Conservation (phyloP, 2,888 invertebrate species). For the Drosophila merina region DNA sequence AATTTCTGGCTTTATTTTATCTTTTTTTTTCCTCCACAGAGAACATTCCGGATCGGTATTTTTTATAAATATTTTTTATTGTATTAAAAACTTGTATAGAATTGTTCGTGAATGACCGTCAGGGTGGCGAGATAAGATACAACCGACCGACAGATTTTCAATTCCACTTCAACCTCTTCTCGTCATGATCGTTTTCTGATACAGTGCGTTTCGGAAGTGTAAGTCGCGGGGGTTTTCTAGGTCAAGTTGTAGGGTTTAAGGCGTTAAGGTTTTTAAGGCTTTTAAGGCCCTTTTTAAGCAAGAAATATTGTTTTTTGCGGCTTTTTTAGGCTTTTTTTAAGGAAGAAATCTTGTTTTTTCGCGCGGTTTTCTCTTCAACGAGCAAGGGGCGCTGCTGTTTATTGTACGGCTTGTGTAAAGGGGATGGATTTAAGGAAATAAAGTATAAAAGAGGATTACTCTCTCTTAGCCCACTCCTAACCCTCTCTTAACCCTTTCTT, state of each 20-base stretch:
- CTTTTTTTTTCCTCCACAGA: slow-evolving; percentile 4
- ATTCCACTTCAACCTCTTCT: slow-evolving; percentile 20
- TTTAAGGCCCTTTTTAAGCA: too few relatives aligned
- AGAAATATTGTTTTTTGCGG: too few relatives aligned
- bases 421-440: too few relatives aligned
- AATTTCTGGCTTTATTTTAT: slow-evolving; percentile 30
- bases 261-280: not conserved
- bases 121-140: slow-evolving; percentile 27
- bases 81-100: not conserved
- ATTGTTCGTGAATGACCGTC: slow-evolving; percentile 23
- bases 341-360: too few relatives aligned
- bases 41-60: slow-evolving; percentile 7
- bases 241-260: not conserved
- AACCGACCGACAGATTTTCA: slow-evolving; percentile 28
- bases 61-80: not conserved
- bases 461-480: too few relatives aligned
- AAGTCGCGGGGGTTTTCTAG: not conserved
- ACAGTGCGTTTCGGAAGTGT: slow-evolving; percentile 21
- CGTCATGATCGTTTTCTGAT: slow-evolving; percentile 8
- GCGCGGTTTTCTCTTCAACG: too few relatives aligned
- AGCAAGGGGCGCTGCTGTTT: too few relatives aligned
- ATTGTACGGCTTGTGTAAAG: too few relatives aligned
- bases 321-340: too few relatives aligned
- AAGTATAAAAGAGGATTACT: too few relatives aligned
- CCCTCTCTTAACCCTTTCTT: too few relatives aligned